These are phyloP conservation scores for Apolygus lucorum DNA, from an alignment of 1,140 invertebrate species.

Conservation along the genomic window DNA sequence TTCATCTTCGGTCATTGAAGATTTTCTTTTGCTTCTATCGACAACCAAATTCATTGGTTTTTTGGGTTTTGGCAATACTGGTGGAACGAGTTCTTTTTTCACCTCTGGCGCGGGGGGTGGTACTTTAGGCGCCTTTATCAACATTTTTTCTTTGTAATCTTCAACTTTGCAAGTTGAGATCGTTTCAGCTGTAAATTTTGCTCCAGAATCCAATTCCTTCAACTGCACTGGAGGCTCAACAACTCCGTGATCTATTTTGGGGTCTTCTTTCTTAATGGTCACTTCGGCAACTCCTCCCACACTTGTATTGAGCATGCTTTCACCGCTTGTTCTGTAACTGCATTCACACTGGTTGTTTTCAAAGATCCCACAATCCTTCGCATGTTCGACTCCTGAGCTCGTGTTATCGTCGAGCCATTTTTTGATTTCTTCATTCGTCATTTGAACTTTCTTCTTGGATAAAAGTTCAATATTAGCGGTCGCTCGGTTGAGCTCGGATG, in stretches of 20 bases:
- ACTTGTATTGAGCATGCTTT: conserved; percentile 15
- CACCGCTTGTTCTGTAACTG: conserved; percentile 19
- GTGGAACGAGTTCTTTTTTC: conserved; percentile 25
- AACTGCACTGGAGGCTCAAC: conserved; percentile 29
- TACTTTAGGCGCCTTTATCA: background rate
- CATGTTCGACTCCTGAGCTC: conserved; percentile 30
- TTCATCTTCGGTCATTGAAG: conserved; percentile 29
- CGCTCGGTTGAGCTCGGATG: background rate
- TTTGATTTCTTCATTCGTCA: conserved; percentile 62
- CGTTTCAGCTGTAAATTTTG: conserved; percentile 28
- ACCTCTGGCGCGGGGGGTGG: conserved; percentile 24
- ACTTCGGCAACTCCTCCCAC: background rate
- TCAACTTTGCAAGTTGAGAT: conserved; percentile 31
- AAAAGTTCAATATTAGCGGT: background rate
- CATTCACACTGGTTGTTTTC: conserved; percentile 32
- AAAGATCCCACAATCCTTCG: conserved; percentile 31
- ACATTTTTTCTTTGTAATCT: conserved; percentile 30
- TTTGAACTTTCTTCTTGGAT: conserved; percentile 54
- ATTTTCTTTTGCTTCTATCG: conserved; percentile 15
- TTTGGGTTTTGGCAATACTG: conserved; percentile 3
- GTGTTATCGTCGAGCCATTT: conserved; percentile 57
- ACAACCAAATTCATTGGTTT: background rate
- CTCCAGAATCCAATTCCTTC: conserved; percentile 26
- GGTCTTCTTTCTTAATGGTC: background rate
- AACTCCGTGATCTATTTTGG: conserved; percentile 24